Percentiles rank a stretch among this genome's conserved stretches.
Conservation (phyloP, 2,797 vertebrate species). For the Smutsia gigantea region DNA sequence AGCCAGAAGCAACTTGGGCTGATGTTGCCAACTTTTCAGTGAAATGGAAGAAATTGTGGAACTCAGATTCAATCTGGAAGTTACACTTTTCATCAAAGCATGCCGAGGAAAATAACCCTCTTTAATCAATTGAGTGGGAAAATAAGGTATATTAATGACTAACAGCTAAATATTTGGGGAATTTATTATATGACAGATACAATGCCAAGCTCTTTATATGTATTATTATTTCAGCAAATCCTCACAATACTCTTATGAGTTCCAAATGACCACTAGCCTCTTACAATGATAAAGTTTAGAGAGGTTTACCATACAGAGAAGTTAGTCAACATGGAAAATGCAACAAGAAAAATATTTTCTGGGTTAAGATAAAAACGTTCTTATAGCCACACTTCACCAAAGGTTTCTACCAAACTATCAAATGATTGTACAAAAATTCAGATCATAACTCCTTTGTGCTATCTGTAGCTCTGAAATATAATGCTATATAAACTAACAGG, state of each 20-base stretch:
- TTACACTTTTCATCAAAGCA: not conserved
- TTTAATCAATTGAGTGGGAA: not conserved
- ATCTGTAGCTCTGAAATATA: not conserved
- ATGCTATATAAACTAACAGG: not conserved
- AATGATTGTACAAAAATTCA: not conserved
- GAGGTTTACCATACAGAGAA: not conserved
- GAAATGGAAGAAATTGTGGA: not conserved
- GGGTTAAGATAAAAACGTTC: not conserved
- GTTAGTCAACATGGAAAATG: not conserved
- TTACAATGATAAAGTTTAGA: not conserved
- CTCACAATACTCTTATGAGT: not conserved
- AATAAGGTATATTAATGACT: not conserved
- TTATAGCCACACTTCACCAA: not conserved
- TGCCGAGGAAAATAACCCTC: not conserved
- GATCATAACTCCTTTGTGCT: not conserved
- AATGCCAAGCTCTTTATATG: not conserved
- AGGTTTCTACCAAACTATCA: not conserved
- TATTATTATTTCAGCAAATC: not conserved
- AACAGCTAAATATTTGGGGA: not conserved
- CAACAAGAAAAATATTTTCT: not conserved
- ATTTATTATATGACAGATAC: not conserved
- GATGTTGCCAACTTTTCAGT: not conserved
- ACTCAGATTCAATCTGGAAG: not conserved
- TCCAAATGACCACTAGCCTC: not conserved
- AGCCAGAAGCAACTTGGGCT: not conserved